A percentile compares a stretch with the other conserved stretches of the same genome.
Conservation (phyloP, 1,140 invertebrate species). For the Phymastichus coffea region DNA sequence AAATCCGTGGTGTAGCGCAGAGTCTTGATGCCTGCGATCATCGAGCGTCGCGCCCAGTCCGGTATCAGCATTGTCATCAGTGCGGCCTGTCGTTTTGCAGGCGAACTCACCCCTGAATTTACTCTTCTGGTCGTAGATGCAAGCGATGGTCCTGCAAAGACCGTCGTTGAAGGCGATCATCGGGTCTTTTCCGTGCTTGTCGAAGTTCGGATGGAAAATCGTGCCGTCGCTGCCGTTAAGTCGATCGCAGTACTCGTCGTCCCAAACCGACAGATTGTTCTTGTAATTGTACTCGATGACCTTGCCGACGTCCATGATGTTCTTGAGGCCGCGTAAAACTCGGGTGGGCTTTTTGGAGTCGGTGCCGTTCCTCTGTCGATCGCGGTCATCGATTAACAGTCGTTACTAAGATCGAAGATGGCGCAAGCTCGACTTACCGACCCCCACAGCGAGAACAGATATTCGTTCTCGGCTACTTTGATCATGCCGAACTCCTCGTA, state of each 20-base stretch:
- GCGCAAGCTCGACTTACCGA: not conserved
- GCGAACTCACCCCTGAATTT: slow-evolving; percentile 34
- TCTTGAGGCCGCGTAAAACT: slow-evolving; percentile 68
- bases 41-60: not conserved
- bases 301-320: slow-evolving; percentile 67
- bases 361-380: slow-evolving; percentile 62
- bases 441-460: slow-evolving; percentile 35
- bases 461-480: slow-evolving; percentile 26
- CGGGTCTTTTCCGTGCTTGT: slow-evolving; percentile 58
- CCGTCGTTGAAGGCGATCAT: slow-evolving; percentile 62
- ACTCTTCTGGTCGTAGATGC: not conserved
- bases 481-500: not conserved
- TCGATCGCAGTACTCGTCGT: slow-evolving; percentile 64
- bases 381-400: not conserved
- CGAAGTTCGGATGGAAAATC: slow-evolving; percentile 70
- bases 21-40: slow-evolving; percentile 62
- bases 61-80: too few species aligned
- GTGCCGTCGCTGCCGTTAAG: slow-evolving; percentile 75
- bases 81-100: not conserved
- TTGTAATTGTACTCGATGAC: slow-evolving; percentile 65
- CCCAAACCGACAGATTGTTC: slow-evolving; percentile 61
- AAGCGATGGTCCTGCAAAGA: slow-evolving; percentile 62
- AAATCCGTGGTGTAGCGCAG: slow-evolving; percentile 68
- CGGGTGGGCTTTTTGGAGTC: slow-evolving; percentile 56
- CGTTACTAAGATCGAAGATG: too few species aligned